These are phyloP conservation scores for Pantherophis guttatus DNA, from an alignment of 2,113 vertebrate species.

Conservation along the genomic window DNA sequence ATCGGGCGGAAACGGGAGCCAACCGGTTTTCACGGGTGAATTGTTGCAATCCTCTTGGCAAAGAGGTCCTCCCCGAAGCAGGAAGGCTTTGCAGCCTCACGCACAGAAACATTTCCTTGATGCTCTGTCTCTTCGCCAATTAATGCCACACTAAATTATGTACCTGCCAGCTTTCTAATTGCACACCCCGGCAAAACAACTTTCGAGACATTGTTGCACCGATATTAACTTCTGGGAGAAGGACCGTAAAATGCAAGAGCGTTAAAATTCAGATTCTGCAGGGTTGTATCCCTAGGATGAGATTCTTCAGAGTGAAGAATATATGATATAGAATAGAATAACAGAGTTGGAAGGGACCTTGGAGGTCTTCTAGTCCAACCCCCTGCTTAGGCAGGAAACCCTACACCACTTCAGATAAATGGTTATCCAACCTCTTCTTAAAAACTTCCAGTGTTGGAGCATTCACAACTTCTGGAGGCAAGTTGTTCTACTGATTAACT, in stretches of 20 bases:
- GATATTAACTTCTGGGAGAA: conserved; percentile 57
- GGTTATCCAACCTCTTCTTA: no score
- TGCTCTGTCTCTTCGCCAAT: conserved; percentile 62
- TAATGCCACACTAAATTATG: conserved; percentile 65
- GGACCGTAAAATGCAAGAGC: conserved; percentile 36
- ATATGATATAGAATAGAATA: no score
- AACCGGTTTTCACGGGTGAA: not conserved
- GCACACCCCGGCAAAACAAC: conserved; percentile 53
- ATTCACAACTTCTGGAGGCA: no score
- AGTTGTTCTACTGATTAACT: no score
- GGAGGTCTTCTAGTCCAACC: no score
- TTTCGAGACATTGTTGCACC: conserved; percentile 53
- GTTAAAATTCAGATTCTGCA: conserved; percentile 34
- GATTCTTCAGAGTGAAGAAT: conserved; percentile 1
- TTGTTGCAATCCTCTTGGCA: conserved; percentile 42
- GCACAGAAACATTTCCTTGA: conserved; percentile 47
- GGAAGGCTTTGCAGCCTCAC: conserved; percentile 28
- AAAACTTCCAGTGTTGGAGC: no score
- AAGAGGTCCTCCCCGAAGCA: conserved; percentile 35
- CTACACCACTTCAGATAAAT: no score
- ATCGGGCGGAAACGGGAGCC: not conserved
- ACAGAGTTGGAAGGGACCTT: no score
- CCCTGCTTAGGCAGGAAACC: no score
- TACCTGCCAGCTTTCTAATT: conserved; percentile 63
- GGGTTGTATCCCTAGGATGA: conserved; percentile 41